A percentile compares a stretch with the other conserved stretches of the same genome.
Evolutionary conservation across 2,888 invertebrate species (phyloP).

Genomic region (Sphinx pinastri): DNA sequence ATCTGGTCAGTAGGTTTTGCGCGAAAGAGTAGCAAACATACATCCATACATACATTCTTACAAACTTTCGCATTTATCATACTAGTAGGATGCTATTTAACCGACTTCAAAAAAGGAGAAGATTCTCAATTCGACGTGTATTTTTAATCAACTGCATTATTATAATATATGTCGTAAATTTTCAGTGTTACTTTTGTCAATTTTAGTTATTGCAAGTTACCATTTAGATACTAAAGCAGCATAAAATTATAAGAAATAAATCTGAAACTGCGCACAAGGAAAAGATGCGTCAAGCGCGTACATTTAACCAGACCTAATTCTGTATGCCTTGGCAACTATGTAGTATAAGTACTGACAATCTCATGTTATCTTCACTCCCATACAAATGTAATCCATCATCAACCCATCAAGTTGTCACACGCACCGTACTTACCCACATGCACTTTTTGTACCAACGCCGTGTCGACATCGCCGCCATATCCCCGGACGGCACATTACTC

Average conservation of each 20-base stretch:
- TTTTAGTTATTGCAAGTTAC: background rate
- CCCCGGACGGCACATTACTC: slow-evolving; percentile 47
- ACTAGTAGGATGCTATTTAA: too few relatives aligned
- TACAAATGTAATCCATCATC: slow-evolving; percentile 29
- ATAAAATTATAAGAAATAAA: slow-evolving; percentile 2
- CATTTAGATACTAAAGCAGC: too few relatives aligned
- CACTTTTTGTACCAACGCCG: slow-evolving; percentile 35
- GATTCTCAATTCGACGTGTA: too few relatives aligned
- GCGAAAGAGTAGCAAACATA: too few relatives aligned
- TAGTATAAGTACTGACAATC: slow-evolving; percentile 22
- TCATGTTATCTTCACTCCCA: slow-evolving; percentile 27
- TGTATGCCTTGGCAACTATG: slow-evolving; percentile 12
- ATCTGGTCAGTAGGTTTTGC: too few relatives aligned
- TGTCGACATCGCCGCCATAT: slow-evolving; percentile 35
- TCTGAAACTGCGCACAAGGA: slow-evolving; percentile 4
- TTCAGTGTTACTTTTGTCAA: too few relatives aligned
- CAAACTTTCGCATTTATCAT: too few relatives aligned
- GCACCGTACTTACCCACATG: slow-evolving; percentile 24
- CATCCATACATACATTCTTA: too few relatives aligned
- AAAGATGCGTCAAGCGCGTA: slow-evolving; percentile 1
- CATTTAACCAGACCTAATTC: slow-evolving; percentile 14
- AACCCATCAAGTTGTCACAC: slow-evolving; percentile 25
- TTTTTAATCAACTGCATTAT: too few relatives aligned
- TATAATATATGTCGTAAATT: too few relatives aligned
- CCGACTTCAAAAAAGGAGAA: too few relatives aligned